A percentile compares a stretch with the other conserved stretches of the same genome.
These are phyloP conservation scores for Bombylius discolor DNA, from an alignment of 2,888 invertebrate species.

Conservation along the genomic window DNA sequence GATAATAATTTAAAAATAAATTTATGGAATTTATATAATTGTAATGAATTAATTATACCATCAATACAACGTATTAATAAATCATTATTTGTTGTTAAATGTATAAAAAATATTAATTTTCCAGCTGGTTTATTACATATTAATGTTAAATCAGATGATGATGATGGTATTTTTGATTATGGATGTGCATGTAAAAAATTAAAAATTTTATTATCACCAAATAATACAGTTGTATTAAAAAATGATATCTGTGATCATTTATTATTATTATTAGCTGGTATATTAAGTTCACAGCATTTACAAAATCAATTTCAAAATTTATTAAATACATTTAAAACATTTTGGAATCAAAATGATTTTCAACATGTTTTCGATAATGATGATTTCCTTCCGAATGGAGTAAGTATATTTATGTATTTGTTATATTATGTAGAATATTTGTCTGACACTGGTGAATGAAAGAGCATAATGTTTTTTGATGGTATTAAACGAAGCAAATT, in stretches of 20 bases:
- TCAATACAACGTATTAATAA: conserved; percentile 29
- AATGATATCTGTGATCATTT: conserved; percentile 35
- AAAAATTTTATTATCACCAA: conserved; percentile 27
- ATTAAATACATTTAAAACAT: conserved; percentile 24
- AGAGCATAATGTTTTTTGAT: too few relatives aligned
- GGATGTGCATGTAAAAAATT: conserved; percentile 32
- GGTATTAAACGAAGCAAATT: too few relatives aligned
- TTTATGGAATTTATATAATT: conserved; percentile 28
- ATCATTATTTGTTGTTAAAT: conserved; percentile 29
- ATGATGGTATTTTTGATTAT: conserved; percentile 11
- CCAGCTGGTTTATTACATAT: conserved; percentile 30
- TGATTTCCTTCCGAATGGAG: conserved; percentile 20
- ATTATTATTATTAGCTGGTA: conserved; percentile 27
- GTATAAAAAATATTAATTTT: conserved; percentile 25
- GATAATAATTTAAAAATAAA: conserved; percentile 23
- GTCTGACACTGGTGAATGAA: too few relatives aligned
- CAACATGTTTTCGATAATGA: conserved; percentile 18
- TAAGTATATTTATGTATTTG: too few relatives aligned
- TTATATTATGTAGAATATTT: too few relatives aligned
- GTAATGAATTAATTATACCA: conserved; percentile 22
- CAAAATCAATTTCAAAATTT: conserved; percentile 26
- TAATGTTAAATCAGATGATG: conserved; percentile 22
- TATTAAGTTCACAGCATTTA: conserved; percentile 24
- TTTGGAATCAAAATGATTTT: conserved; percentile 20
- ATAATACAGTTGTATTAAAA: conserved; percentile 25